A percentile compares a stretch with the other conserved stretches of the same genome.
These are phyloP conservation scores for Garrulus glandarius DNA, from an alignment of 2,797 vertebrate genomes.

Conservation along the genomic window DNA sequence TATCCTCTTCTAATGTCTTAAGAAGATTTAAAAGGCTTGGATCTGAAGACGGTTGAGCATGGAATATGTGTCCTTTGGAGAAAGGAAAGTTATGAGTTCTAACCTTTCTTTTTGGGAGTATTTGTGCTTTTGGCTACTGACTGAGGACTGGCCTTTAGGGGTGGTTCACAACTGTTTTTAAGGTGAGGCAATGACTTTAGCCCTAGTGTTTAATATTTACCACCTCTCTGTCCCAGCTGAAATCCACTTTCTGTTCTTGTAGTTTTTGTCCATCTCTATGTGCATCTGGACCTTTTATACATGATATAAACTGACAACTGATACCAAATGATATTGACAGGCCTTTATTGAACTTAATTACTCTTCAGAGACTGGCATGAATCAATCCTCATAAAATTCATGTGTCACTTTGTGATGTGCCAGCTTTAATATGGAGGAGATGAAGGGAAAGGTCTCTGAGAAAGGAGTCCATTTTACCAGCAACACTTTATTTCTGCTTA, in stretches of 20 bases:
- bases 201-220: not conserved
- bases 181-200: not conserved
- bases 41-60: accelerated
- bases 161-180: accelerated
- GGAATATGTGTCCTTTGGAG: not conserved
- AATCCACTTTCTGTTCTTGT: not conserved
- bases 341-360: constrained; percentile 55
- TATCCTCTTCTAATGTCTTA: not conserved
- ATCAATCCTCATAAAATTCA: constrained; percentile 32
- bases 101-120: not conserved
- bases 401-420: not conserved
- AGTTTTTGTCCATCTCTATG: not conserved
- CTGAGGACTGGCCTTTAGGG: not conserved
- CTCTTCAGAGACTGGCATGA: not conserved
- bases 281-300: not conserved
- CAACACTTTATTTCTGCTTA: not conserved
- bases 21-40: not conserved
- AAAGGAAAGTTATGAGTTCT: not conserved
- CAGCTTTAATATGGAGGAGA: not conserved
- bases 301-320: constrained; percentile 32
- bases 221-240: not conserved
- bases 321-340: constrained; percentile 33
- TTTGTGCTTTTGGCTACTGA: not conserved
- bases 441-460: not conserved
- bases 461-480: not conserved